phyloP scores from a whole-genome alignment of 2,888 invertebrate species.

The Trissolcus japonicus region DNA sequence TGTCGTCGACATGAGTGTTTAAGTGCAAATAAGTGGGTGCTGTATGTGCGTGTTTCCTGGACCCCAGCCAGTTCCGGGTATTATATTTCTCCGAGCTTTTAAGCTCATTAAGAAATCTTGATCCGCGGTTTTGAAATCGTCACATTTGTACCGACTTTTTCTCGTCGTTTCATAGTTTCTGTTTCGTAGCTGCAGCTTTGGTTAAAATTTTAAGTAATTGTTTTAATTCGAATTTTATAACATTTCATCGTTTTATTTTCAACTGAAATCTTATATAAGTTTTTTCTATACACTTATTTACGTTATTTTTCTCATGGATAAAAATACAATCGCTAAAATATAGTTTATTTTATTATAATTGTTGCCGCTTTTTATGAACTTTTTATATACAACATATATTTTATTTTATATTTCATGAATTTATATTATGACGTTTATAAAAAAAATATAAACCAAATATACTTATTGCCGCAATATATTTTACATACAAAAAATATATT shows the following conservation, averaged over 20 bases:
- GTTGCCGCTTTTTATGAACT: no score
- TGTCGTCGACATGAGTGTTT: constrained; percentile 47
- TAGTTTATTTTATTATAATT: no score
- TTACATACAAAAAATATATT: no score
- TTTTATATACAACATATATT: no score
- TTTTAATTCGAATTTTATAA: neutral
- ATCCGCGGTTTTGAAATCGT: constrained; percentile 25
- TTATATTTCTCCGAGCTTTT: constrained; percentile 47
- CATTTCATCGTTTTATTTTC: neutral
- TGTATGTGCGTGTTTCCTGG: constrained; percentile 41
- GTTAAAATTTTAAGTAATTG: neutral
- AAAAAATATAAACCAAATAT: no score
- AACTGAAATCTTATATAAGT: neutral
- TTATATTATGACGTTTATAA: no score
- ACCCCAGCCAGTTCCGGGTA: constrained; percentile 52
- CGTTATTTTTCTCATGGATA: no score
- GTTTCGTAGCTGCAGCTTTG: neutral
- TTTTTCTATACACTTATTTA: neutral
- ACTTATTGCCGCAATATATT: no score
- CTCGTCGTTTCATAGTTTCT: neutral
- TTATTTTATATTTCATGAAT: no score
- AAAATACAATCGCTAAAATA: no score
- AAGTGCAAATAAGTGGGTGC: constrained; percentile 50
- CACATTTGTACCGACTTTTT: constrained; percentile 10
- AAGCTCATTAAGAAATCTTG: constrained; percentile 51